These are phyloP conservation scores for Acropternis orthonyx DNA, from an alignment of 2,797 vertebrate species.

Conservation along the genomic window DNA sequence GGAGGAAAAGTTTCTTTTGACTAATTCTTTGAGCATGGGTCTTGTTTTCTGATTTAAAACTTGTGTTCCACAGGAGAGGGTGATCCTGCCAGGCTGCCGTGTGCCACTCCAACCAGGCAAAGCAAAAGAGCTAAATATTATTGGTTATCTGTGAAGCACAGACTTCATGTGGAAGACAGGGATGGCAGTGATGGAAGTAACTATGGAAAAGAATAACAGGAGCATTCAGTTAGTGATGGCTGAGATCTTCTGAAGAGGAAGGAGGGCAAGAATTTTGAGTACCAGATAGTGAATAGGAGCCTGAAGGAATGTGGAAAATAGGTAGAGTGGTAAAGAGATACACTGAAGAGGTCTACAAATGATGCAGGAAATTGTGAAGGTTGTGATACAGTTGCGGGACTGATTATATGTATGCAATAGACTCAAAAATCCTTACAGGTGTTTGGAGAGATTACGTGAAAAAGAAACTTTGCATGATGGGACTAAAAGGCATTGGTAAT, in stretches of 20 bases:
- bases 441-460: neutral
- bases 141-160: neutral
- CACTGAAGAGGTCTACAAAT: conserved; percentile 16
- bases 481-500: conserved; percentile 19
- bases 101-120: neutral
- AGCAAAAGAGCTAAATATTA: neutral
- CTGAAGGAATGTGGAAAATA: conserved; percentile 4
- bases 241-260: neutral
- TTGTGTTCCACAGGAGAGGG: neutral
- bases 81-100: neutral
- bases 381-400: neutral
- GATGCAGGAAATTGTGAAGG: conserved; percentile 21
- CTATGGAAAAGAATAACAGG: neutral
- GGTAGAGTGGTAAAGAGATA: neutral
- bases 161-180: neutral
- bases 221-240: neutral
- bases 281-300: neutral
- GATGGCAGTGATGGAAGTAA: neutral
- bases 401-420: neutral
- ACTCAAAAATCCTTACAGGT: conserved; percentile 14
- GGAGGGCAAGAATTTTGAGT: neutral
- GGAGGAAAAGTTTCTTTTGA: neutral
- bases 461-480: neutral
- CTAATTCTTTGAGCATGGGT: neutral
- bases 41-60: neutral